Evolutionary conservation across 2,797 vertebrate species (phyloP).

Genomic region (Danio albolineatus): DNA sequence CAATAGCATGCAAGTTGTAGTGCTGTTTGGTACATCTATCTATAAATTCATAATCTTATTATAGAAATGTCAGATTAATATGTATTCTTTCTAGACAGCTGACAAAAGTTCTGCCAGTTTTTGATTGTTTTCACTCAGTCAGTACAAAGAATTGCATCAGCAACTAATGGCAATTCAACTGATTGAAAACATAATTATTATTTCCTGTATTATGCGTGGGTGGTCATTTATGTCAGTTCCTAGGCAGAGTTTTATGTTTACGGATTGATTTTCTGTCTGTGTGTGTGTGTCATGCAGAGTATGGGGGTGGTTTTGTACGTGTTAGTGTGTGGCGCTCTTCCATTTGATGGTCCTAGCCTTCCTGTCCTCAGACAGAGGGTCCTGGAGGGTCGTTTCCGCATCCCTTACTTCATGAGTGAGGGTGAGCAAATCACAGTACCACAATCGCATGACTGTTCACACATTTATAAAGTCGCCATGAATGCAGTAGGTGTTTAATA

Average conservation of each 20-base stretch:
- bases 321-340: slow-evolving; percentile 93
- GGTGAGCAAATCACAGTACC: slow-evolving; percentile 75
- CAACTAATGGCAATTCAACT: slow-evolving; percentile 28
- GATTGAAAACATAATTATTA: slow-evolving; percentile 47
- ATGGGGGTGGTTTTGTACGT: slow-evolving; percentile 99
- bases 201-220: slow-evolving; percentile 41
- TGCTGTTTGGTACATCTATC: no score
- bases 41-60: no score
- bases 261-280: slow-evolving; percentile 40
- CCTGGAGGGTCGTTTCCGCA: slow-evolving; percentile 96
- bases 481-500: not conserved
- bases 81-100: not conserved
- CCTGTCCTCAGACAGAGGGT: slow-evolving; percentile 95
- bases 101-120: not conserved
- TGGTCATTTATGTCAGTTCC: slow-evolving; percentile 28
- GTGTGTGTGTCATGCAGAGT: slow-evolving; percentile 79
- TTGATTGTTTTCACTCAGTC: slow-evolving; percentile 4
- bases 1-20: no score
- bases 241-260: slow-evolving; percentile 25
- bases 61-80: not conserved
- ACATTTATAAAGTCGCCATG: not conserved
- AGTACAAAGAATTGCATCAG: slow-evolving; percentile 8
- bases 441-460: not conserved
- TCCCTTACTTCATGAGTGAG: slow-evolving; percentile 99
- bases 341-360: slow-evolving; percentile 95